Base-by-base conservation (phyloP, 2,888 invertebrate species). In the Ctena decussata region DNA sequence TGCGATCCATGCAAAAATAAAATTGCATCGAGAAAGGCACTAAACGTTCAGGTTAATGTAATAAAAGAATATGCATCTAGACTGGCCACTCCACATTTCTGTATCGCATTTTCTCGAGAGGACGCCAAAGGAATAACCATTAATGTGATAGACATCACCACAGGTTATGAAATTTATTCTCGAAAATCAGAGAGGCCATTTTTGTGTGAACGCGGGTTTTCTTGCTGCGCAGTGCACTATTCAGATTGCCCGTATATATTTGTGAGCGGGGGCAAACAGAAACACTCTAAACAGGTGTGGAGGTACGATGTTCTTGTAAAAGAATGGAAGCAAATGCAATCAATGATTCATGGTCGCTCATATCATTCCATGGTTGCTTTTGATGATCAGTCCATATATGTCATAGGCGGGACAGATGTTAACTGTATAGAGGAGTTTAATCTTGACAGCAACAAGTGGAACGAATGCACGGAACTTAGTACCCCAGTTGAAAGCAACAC, bases 221-320 rank as follows among this genome's bases (percentile, higher is more conserved):
- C 65, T 30, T 65, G 65, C 21, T 65, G 65, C 35, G 35, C 35
- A 35, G 65, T 35, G 24, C 65, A 65, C 18, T 65, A 35, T 35
- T 6, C 3, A 12, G 65, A 65, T 15, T 65, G 65, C 21, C 65
- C 65, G 24, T 65, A 65, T 35, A 35, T 65, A 18, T 65, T 35
- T n/a, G 65, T 65, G 21, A 65, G 65, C 18, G 65, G 65, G 1
- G 65, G 65, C 5, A 65, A 35, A 21, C 65, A 65, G 32, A 65
- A 65, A 65, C 65, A 65, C 35, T 65, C 65, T 18, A 65, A 30
- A 65, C 65, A 65, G 21, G 15, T 65, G 65, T 65, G 65, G 65
- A 32, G 65, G 1, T 65, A 65, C 35, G 65, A 65, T 35, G 65
- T 65, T 5, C 32, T 65, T 35, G 65, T 65, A 2, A 65, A 35